A percentile compares a stretch with the other conserved stretches of the same genome.
These are phyloP conservation scores for Chelonus formosanus DNA, from an alignment of 2,888 invertebrate genomes.

Conservation along the genomic window DNA sequence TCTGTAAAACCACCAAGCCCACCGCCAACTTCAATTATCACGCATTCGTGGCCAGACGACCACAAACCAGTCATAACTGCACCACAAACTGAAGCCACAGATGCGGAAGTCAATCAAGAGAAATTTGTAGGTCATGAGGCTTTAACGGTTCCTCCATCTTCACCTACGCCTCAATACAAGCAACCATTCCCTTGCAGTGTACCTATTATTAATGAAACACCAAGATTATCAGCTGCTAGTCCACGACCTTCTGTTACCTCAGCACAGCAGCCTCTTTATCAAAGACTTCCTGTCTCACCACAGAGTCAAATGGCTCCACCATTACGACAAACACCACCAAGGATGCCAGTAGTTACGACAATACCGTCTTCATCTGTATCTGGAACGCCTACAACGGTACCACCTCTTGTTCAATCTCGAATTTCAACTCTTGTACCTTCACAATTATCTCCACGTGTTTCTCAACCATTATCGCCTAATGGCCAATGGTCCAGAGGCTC, in stretches of 20 bases:
- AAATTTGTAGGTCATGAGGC: slow-evolving; percentile 18
- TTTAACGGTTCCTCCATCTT: slow-evolving; percentile 22
- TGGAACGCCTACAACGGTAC: slow-evolving; percentile 31
- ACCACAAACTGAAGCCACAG: slow-evolving; percentile 47
- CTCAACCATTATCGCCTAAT: slow-evolving; percentile 58
- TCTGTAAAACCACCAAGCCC: slow-evolving; percentile 53
- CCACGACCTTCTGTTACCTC: slow-evolving; percentile 47
- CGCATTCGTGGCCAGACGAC: slow-evolving; percentile 69
- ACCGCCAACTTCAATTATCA: slow-evolving; percentile 66
- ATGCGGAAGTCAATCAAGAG: slow-evolving; percentile 47
- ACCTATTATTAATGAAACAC: slow-evolving; percentile 50
- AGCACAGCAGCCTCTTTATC: slow-evolving; percentile 53
- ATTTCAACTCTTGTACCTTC: slow-evolving; percentile 52
- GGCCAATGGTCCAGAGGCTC: slow-evolving; percentile 58
- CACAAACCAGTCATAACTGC: slow-evolving; percentile 63
- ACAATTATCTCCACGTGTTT: slow-evolving; percentile 50
- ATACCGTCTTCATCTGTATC: slow-evolving; percentile 41
- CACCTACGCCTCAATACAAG: slow-evolving; percentile 48
- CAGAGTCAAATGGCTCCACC: slow-evolving; percentile 57
- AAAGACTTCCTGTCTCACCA: slow-evolving; percentile 57
- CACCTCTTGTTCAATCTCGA: slow-evolving; percentile 55
- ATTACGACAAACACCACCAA: slow-evolving; percentile 54
- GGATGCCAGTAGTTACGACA: slow-evolving; percentile 49
- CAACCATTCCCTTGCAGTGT: slow-evolving; percentile 49
- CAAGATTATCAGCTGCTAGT: slow-evolving; percentile 49